phyloP scores from a whole-genome alignment of 2,113 vertebrate species.

The Amphiprion percula region DNA sequence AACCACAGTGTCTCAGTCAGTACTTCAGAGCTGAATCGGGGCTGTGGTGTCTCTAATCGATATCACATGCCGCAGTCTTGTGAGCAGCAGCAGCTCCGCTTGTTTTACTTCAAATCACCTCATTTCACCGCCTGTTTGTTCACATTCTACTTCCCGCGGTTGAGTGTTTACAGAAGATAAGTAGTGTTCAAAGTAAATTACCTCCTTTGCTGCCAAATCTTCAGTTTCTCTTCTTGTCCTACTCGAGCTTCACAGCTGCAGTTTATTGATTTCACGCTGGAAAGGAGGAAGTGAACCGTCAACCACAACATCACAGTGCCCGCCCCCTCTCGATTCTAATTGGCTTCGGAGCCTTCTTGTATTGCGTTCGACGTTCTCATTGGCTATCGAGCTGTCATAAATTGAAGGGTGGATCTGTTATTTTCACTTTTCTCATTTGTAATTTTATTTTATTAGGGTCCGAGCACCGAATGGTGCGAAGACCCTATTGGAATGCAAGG shows the following conservation, averaged over 20 bases:
- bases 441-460: not conserved
- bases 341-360: conserved; percentile 34
- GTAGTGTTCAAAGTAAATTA: rapidly evolving
- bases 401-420: not conserved
- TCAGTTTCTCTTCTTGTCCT: conserved; percentile 18
- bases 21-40: not conserved
- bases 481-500: too few relatives aligned
- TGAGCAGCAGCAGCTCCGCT: conserved; percentile 40
- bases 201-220: not conserved
- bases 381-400: conserved; percentile 28
- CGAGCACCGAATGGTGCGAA: too few relatives aligned
- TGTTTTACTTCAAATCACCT: not conserved
- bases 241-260: not conserved
- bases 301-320: conserved; percentile 53
- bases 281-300: conserved; percentile 69
- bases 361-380: not conserved
- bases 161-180: rapidly evolving
- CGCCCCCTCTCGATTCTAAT: conserved; percentile 53
- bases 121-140: not conserved
- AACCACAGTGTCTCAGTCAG: not conserved
- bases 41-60: conserved; percentile 57
- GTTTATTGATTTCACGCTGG: conserved; percentile 52
- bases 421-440: too few relatives aligned
- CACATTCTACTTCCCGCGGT: not conserved
- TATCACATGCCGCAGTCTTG: conserved; percentile 78